Evolutionary conservation across 2,888 invertebrate genomes (phyloP), one percentile per base, ranked within the genome.

Genomic region (Rhaphigaster nebulosa): DNA sequence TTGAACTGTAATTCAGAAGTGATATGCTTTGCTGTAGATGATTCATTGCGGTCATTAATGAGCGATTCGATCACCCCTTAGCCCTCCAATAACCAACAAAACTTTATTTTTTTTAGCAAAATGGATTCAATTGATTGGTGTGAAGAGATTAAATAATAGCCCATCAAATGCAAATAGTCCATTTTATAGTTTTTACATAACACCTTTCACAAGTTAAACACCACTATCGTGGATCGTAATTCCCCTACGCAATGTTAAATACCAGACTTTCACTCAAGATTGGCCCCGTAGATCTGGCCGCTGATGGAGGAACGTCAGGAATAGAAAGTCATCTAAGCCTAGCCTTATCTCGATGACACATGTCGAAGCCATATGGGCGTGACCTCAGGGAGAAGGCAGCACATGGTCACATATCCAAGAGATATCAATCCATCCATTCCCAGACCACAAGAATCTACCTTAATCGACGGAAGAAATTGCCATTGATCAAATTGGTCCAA

Each of bases 321-420:
- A n/a, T 84, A 84, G 84, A 84, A 84, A 84, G 84, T 84, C 84
- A 84, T 84, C 84, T 45, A 45, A 45, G 41, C 1, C 84, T 84
- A 84, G 84, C 18, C 45, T 84, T 84, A 84, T 84, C 84, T 84
- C 45, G 84, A 84, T 84, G 84, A 84, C 84, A 84, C 84, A 84
- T 84, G 84, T 84, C 84, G 45, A 84, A 84, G 84, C 80, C 80
- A 80, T 80, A 80, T 80, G 80, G 84, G 84, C 45, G 84, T 34
- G 34, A 38, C 23, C 29, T 12, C 1, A 29, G 60, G 2, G 60
- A n/a, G 12, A 60, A 26, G 10, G 5, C n/a, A n/a, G 20, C 70
- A 34, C 70, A 76, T 76, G 70, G 34, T 76, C 38, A 6, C 65
- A 65, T 65, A 60, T n/a, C 54, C n/a, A 1, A 8, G 1, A 5